A percentile compares a stretch with the other conserved stretches of the same genome.
Evolutionary conservation across 2,888 invertebrate species (phyloP).

Genomic region (Erynnis tages): DNA sequence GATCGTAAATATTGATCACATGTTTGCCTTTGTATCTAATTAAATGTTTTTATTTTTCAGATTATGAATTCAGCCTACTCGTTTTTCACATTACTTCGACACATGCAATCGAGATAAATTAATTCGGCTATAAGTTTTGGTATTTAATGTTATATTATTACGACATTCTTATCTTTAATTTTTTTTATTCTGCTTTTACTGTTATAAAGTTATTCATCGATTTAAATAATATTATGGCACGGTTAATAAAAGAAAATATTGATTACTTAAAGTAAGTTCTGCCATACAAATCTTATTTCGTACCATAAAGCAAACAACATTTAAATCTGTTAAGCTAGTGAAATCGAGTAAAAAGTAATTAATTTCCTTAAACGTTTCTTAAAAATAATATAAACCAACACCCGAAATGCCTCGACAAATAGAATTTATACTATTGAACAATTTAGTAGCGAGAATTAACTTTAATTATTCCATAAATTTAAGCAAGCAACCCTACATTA

Average conservation of each 20-base stretch:
- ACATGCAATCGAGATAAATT: conserved; percentile 52
- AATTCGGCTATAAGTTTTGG: too few relatives aligned
- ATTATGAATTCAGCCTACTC: conserved; percentile 67
- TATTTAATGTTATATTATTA: too few relatives aligned
- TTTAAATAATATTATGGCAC: too few relatives aligned
- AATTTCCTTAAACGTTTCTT: conserved; percentile 15
- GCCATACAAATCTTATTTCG: too few relatives aligned
- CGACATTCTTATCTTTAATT: too few relatives aligned
- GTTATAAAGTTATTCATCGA: too few relatives aligned
- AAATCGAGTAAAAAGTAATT: conserved; percentile 6
- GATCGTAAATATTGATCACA: too few relatives aligned
- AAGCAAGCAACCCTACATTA: conserved; percentile 69
- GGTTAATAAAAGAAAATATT: too few relatives aligned
- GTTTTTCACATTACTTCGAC: conserved; percentile 57
- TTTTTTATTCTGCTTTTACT: too few relatives aligned
- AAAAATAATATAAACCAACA: conserved; percentile 22
- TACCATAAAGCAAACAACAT: too few relatives aligned
- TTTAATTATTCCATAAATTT: conserved; percentile 77
- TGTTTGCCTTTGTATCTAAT: too few relatives aligned
- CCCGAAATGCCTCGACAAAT: conserved; percentile 27
- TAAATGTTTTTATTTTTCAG: conserved; percentile 52
- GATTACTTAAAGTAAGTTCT: too few relatives aligned
- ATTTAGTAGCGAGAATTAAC: conserved; percentile 58
- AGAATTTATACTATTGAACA: conserved; percentile 37
- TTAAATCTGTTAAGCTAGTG: not conserved